phyloP scores from a whole-genome alignment of 2,888 invertebrate species.

The Saturnia japonica region DNA sequence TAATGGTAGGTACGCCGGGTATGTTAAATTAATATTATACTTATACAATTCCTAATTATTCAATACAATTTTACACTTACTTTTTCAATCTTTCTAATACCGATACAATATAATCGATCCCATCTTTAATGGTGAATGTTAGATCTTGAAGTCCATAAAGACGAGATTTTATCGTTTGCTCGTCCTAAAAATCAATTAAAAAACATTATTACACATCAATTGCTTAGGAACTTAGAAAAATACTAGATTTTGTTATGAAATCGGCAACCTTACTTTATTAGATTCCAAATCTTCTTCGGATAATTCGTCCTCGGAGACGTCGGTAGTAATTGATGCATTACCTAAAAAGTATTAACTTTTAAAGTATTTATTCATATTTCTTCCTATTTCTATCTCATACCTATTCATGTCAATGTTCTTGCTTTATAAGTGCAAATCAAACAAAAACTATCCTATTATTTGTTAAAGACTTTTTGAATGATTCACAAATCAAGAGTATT shows the following conservation, averaged over 20 bases:
- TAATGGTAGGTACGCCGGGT: too few species aligned
- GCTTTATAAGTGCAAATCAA: too few species aligned
- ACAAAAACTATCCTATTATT: too few species aligned
- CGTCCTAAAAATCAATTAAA: slow-evolving; percentile 54
- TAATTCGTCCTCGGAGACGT: slow-evolving; percentile 57
- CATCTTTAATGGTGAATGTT: slow-evolving; percentile 73
- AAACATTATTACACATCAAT: slow-evolving; percentile 14
- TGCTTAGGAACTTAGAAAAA: background rate
- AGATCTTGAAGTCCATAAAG: slow-evolving; percentile 68
- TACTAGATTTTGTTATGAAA: background rate
- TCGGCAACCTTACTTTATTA: slow-evolving; percentile 48
- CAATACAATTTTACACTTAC: slow-evolving; percentile 46
- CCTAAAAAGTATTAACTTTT: slow-evolving; percentile 41
- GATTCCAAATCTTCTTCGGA: slow-evolving; percentile 63
- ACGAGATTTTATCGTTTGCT: slow-evolving; percentile 67
- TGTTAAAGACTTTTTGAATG: too few species aligned
- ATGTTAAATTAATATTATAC: too few species aligned
- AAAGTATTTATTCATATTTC: background rate
- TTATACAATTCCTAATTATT: background rate
- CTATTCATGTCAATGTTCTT: too few species aligned
- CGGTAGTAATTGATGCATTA: slow-evolving; percentile 42
- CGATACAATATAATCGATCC: slow-evolving; percentile 72
- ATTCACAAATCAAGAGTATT: too few species aligned
- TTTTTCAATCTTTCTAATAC: slow-evolving; percentile 69
- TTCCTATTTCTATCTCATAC: too few species aligned